Evolutionary conservation across 2,113 vertebrate species (phyloP).

Genomic region (Struthidea cinerea): DNA sequence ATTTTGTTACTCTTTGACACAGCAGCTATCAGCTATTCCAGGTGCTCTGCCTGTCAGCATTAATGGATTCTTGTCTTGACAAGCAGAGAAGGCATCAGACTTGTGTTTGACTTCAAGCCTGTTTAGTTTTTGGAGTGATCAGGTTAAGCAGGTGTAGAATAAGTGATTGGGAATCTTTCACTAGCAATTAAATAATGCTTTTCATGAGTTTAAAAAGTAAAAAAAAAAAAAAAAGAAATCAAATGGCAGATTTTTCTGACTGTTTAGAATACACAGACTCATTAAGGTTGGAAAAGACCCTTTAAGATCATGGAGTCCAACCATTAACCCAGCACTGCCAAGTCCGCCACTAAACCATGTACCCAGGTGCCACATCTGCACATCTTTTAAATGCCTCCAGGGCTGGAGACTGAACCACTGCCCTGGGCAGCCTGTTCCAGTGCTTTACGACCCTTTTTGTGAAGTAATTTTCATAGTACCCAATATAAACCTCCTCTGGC

Average conservation of each 20-base stretch:
- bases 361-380: neutral
- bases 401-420: neutral
- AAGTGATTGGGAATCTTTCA: neutral
- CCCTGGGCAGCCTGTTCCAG: neutral
- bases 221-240: neutral
- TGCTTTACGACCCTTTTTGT: neutral
- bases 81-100: neutral
- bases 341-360: neutral
- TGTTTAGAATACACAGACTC: neutral
- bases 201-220: neutral
- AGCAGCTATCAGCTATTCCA: neutral
- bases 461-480: neutral
- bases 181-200: neutral
- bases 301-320: neutral
- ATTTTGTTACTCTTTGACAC: neutral
- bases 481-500: neutral
- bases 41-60: neutral
- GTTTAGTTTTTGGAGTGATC: neutral
- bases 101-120: neutral
- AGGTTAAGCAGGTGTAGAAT: neutral
- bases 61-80: neutral
- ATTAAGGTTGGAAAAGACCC: neutral
- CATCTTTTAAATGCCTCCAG: neutral
- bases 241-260: neutral
- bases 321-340: neutral